Conservation (phyloP, 2,113 vertebrate genomes). For the Anolis sagrei region DNA sequence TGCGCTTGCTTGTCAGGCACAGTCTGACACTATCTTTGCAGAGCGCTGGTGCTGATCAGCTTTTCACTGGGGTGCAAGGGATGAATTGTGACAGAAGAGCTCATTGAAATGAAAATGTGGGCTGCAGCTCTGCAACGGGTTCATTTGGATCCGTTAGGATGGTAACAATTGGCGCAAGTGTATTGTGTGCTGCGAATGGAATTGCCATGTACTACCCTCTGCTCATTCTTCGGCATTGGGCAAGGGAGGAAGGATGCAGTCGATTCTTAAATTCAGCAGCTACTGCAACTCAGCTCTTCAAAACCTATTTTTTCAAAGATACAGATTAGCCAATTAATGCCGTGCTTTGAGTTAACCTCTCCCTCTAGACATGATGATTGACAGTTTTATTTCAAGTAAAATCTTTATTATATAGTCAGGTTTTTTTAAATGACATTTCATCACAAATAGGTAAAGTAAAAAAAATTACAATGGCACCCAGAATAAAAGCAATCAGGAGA, state of each 20-base stretch:
- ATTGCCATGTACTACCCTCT: not conserved
- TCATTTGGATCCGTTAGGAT: not conserved
- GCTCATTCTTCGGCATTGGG: not conserved
- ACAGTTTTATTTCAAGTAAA: not conserved
- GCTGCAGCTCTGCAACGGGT: not conserved
- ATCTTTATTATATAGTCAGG: not conserved
- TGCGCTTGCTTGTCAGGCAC: conserved; percentile 37
- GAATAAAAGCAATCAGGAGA: not conserved
- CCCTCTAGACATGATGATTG: not conserved
- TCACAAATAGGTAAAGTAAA: not conserved
- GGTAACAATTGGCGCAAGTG: not conserved
- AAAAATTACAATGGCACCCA: not conserved
- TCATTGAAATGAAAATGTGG: conserved; percentile 39
- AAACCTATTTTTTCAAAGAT: not conserved
- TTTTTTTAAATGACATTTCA: not conserved
- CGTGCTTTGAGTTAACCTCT: not conserved
- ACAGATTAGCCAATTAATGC: not conserved
- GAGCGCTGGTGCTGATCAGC: conserved; percentile 53
- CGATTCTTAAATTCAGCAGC: not conserved
- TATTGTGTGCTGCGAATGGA: conserved; percentile 5
- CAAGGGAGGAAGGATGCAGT: not conserved
- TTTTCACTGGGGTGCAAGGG: conserved; percentile 23
- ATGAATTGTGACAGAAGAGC: conserved; percentile 31
- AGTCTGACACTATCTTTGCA: conserved; percentile 62
- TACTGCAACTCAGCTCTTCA: not conserved